A percentile compares a stretch with the other conserved stretches of the same genome.
Evolutionary conservation across 2,797 vertebrate genomes (phyloP).

Genomic region (Urocyon cinereoargenteus): DNA sequence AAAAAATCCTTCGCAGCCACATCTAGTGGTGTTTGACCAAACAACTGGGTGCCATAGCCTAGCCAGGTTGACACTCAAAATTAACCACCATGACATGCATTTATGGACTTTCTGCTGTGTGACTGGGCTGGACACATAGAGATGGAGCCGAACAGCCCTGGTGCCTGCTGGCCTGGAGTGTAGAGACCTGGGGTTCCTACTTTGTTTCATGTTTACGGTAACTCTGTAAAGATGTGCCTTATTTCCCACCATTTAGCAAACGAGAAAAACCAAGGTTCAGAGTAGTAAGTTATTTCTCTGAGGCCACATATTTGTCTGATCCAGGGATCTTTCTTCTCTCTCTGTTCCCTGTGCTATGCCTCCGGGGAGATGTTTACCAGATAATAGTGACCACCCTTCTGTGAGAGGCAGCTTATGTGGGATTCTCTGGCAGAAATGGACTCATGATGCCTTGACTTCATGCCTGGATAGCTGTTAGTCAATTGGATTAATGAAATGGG

Average conservation of each 20-base stretch:
- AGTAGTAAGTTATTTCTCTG: neutral
- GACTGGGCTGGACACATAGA: neutral
- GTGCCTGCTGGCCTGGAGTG: too few species aligned
- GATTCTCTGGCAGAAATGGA: neutral
- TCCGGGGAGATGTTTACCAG: neutral
- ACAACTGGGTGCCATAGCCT: neutral
- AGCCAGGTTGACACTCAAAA: neutral
- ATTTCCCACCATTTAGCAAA: neutral
- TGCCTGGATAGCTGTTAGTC: neutral
- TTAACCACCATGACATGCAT: neutral
- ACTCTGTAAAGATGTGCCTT: neutral
- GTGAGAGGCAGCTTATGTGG: neutral
- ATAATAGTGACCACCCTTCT: accelerated
- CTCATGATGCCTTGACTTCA: neutral
- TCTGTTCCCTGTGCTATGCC: neutral
- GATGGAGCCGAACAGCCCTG: accelerated
- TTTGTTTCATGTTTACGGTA: neutral
- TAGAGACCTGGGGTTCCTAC: too few species aligned
- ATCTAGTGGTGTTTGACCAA: neutral
- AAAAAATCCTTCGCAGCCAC: neutral
- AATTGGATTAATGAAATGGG: neutral
- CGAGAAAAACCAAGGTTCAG: neutral
- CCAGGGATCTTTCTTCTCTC: neutral
- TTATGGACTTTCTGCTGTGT: neutral
- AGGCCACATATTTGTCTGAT: neutral